Conservation (phyloP, 2,113 vertebrate genomes). For the Ursus arctos region DNA sequence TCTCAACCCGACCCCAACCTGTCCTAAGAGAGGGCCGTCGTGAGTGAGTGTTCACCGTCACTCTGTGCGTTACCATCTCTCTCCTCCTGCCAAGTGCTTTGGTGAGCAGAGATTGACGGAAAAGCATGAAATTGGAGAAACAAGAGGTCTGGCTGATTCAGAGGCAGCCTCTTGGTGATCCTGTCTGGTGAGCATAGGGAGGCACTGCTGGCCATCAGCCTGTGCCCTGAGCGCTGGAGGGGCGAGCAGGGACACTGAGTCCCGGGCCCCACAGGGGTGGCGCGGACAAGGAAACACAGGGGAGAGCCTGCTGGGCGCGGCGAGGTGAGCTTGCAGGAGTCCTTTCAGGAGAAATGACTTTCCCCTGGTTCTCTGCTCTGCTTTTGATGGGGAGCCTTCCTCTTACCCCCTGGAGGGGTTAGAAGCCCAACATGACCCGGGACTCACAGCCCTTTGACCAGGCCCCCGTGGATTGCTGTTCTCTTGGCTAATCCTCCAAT, state of each 20-base stretch:
- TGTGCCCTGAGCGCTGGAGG: fast-evolving
- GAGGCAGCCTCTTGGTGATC: background rate
- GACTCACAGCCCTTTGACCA: background rate
- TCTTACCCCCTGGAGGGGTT: background rate
- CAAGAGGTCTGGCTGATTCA: background rate
- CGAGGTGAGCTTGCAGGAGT: background rate
- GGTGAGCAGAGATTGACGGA: background rate
- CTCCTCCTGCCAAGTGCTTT: background rate
- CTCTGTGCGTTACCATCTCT: background rate
- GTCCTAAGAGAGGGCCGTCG: background rate
- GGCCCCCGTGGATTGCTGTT: fast-evolving
- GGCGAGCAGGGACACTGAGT: background rate
- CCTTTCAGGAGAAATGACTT: background rate
- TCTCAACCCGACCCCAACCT: background rate
- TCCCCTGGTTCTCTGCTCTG: background rate
- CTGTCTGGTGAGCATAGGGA: fast-evolving
- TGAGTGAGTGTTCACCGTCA: fast-evolving
- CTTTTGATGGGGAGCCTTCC: background rate
- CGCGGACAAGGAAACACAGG: fast-evolving
- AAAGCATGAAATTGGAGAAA: background rate
- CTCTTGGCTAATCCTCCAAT: background rate
- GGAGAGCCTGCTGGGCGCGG: fast-evolving
- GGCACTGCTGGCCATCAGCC: background rate
- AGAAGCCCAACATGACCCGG: background rate
- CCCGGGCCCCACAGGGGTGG: background rate